phyloP scores from a whole-genome alignment of 53 echinoderm and acorn worm species.

The Antedon mediterranea region DNA sequence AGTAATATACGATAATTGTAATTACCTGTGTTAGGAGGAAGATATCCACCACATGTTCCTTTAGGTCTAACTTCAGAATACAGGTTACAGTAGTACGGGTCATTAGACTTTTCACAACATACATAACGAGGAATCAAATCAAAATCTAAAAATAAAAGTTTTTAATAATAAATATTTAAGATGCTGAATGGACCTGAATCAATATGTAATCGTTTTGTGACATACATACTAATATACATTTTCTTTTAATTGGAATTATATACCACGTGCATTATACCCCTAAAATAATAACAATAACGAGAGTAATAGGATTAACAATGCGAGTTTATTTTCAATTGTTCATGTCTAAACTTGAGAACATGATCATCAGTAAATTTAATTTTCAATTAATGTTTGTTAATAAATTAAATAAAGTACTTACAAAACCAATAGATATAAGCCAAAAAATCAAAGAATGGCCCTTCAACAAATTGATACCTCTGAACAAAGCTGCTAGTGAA shows the following conservation, averaged over 20 bases:
- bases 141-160: background rate
- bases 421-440: background rate
- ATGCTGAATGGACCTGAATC: no score
- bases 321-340: no score
- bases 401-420: background rate
- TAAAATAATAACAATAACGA: no score
- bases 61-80: slow-evolving; percentile 74
- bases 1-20: no score
- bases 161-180: background rate
- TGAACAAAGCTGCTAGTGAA: slow-evolving; percentile 55
- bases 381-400: no score
- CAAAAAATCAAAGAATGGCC: background rate
- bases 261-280: no score
- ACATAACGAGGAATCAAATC: slow-evolving; percentile 56
- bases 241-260: no score
- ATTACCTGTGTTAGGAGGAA: slow-evolving; percentile 70
- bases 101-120: slow-evolving; percentile 58
- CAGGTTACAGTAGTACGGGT: slow-evolving; percentile 62
- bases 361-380: no score
- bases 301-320: no score
- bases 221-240: no score
- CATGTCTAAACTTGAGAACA: no score
- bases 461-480: slow-evolving; percentile 36
- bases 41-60: slow-evolving; percentile 62
- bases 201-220: no score